Evolutionary conservation across 2,888 invertebrate genomes (phyloP).

Genomic region (Drosophila mulleri): DNA sequence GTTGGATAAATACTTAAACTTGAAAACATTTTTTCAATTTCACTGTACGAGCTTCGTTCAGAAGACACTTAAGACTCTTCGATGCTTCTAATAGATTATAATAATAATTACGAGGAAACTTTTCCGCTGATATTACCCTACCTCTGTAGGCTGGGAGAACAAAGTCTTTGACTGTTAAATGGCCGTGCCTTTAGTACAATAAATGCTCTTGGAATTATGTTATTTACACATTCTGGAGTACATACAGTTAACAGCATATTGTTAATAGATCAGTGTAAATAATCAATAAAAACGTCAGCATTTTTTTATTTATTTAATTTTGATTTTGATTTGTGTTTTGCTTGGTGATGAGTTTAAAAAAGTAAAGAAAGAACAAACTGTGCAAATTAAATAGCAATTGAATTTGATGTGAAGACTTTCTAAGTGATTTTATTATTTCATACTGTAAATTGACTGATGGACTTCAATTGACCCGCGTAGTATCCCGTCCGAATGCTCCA

Average conservation of each 20-base stretch:
- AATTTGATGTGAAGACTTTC: constrained; percentile 35
- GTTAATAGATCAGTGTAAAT: constrained; percentile 45
- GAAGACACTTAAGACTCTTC: not conserved
- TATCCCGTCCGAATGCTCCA: not conserved
- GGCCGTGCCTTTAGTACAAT: not conserved
- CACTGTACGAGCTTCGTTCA: not conserved
- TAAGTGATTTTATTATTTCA: constrained; percentile 45
- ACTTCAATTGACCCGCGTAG: constrained; percentile 46
- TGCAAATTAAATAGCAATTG: constrained; percentile 48
- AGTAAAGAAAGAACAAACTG: not conserved
- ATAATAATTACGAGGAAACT: not conserved
- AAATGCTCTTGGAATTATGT: constrained; percentile 24
- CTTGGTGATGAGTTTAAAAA: constrained; percentile 1
- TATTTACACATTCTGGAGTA: constrained; percentile 23
- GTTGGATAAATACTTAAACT: not conserved
- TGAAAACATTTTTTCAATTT: not conserved
- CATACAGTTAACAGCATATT: constrained; percentile 33
- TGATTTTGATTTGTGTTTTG: constrained; percentile 13
- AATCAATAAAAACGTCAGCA: constrained; percentile 11
- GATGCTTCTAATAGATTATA: not conserved
- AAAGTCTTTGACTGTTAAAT: constrained; percentile 10
- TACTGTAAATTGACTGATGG: constrained; percentile 57
- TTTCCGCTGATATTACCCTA: not conserved
- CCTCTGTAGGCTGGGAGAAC: not conserved
- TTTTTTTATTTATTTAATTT: constrained; percentile 1